Base-by-base conservation (phyloP, 1,140 invertebrate species). In the Schlechtendalia chinensis region DNA sequence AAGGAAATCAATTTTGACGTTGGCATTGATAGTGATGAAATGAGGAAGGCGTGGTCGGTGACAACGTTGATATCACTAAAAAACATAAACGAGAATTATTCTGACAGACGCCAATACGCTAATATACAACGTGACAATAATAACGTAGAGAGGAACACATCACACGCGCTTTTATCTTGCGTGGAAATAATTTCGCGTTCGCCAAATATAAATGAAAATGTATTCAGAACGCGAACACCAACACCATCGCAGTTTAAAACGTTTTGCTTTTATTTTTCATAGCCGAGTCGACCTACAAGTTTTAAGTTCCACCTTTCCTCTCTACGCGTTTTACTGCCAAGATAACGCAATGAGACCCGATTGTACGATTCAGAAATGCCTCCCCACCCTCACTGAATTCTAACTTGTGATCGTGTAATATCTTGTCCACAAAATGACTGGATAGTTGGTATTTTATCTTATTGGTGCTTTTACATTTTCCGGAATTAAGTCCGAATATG, bases 181-280 rank as follows among this genome's bases (percentile, higher is more conserved):
- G 14, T 47, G 65, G 39, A 69, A 69, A 47, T 69, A 69, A 69
- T 69, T 47, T 69, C n/a, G 5, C 5, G 39, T 69, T 22, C 32
- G 32, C 19, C 39, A n/a, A 27, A 4, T 6, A 56, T 22, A 59
- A 69, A 50, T 50, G 22, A 47, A 69, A 69, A 69, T 50, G n/a
- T 69, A 69, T 69, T 69, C 45, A 50, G 67, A 14, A 14, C 67
- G 50, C 45, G 67, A 50, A 69, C 50, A 50, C 22, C 67, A 22
- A n/a, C 16, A 22, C 12, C 11, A 11, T 22, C 22, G 2, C 39
- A 39, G 16, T 69, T 50, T 69, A 69, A 69, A 69, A 50, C 39
- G 45, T 69, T 69, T 69, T 47, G n/a, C 39, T 50, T 50, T 24
- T 69, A 5, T 16, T 27, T 39, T 11, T 47, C 39, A 1, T 22